Conservation (phyloP, 2,888 invertebrate species). For the Campoplex nolae region DNA sequence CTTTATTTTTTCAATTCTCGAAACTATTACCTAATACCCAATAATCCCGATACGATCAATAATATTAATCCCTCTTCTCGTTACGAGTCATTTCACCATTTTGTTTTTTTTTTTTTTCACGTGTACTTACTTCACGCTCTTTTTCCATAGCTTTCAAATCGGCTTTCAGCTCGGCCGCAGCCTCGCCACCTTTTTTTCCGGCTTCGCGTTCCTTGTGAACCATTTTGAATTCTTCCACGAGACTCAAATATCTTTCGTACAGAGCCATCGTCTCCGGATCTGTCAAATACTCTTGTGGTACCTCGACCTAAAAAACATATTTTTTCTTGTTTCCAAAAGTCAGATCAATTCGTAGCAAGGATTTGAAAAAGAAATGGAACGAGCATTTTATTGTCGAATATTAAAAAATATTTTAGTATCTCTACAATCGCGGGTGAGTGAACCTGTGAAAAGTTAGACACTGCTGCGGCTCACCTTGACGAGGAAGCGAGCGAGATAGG, state of each 20-base stretch:
- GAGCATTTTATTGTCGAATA: too few species aligned
- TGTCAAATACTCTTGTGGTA: conserved; percentile 90
- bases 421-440: too few species aligned
- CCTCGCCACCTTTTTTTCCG: conserved; percentile 86
- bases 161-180: conserved; percentile 92
- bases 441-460: neutral
- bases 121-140: conserved; percentile 86
- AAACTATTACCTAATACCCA: conserved; percentile 73
- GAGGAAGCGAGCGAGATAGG: conserved; percentile 89
- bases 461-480: conserved; percentile 76
- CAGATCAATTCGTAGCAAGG: neutral
- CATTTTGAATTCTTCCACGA: conserved; percentile 93
- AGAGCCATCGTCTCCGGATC: conserved; percentile 91
- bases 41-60: neutral
- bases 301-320: conserved; percentile 87
- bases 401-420: too few species aligned
- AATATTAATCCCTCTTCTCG: neutral
- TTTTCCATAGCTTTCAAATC: conserved; percentile 95
- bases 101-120: neutral
- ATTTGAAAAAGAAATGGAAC: neutral
- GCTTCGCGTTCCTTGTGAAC: conserved; percentile 90
- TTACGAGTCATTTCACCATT: neutral
- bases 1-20: conserved; percentile 79
- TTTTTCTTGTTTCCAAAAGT: neutral
- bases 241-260: conserved; percentile 89